These are phyloP conservation scores for Chrysopilus asiliformis DNA, from an alignment of 2,888 invertebrate genomes.

Conservation along the genomic window DNA sequence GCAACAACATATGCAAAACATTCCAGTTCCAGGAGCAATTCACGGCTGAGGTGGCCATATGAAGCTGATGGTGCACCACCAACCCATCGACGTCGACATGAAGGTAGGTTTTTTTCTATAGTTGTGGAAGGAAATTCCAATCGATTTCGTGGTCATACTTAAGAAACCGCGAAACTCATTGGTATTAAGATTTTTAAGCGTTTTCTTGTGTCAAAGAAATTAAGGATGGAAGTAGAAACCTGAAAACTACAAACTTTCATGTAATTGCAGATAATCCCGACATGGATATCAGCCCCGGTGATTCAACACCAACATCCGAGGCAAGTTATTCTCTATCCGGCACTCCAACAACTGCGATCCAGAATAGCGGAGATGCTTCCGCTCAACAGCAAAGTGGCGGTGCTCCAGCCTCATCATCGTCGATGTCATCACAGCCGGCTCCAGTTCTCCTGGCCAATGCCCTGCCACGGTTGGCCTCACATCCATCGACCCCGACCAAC, in stretches of 20 bases:
- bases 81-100: slow-evolving; percentile 33
- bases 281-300: slow-evolving; percentile 89
- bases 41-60: slow-evolving; percentile 36
- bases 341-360: slow-evolving; percentile 32
- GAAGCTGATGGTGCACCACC: slow-evolving; percentile 31
- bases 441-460: slow-evolving; percentile 42
- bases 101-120: slow-evolving; percentile 35
- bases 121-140: too few species aligned
- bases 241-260: slow-evolving; percentile 1
- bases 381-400: slow-evolving; percentile 18
- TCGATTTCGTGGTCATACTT: too few species aligned
- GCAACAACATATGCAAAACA: slow-evolving; percentile 53
- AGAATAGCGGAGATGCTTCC: slow-evolving; percentile 17
- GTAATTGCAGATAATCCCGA: slow-evolving; percentile 50
- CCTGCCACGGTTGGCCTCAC: slow-evolving; percentile 39
- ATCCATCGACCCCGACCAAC: slow-evolving; percentile 25
- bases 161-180: too few species aligned
- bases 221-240: slow-evolving; percentile 10
- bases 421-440: slow-evolving; percentile 17
- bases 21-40: slow-evolving; percentile 52
- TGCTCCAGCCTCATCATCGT: slow-evolving; percentile 17
- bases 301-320: slow-evolving; percentile 78
- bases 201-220: too few species aligned
- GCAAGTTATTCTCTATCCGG: slow-evolving; percentile 46
- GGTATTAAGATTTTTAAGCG: too few species aligned